These are phyloP conservation scores for Crocodylus rhombifer DNA, from an alignment of 2,797 vertebrate genomes.

Conservation along the genomic window DNA sequence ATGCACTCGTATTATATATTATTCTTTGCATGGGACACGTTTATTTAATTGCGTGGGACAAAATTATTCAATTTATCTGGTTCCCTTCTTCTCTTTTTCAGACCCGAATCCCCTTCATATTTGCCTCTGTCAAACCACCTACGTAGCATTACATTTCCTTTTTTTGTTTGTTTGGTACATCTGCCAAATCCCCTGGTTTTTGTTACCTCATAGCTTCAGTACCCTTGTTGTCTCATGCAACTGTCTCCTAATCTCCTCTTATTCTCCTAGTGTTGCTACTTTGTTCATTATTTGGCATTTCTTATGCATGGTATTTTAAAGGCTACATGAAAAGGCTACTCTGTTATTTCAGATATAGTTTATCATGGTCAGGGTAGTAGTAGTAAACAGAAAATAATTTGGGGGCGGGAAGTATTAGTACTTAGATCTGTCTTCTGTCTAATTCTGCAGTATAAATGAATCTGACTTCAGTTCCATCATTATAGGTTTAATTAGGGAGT, in stretches of 20 bases:
- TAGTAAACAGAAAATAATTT: too few relatives aligned
- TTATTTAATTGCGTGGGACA: conserved; percentile 4
- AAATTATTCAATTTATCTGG: conserved; percentile 34
- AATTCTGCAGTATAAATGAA: neutral
- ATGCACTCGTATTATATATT: neutral
- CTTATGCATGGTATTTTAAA: neutral
- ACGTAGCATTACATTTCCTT: too few relatives aligned
- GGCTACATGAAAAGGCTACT: neutral
- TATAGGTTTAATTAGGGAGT: neutral
- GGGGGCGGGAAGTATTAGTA: too few relatives aligned
- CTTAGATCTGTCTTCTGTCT: too few relatives aligned
- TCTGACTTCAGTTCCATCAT: neutral
- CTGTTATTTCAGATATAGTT: too few relatives aligned
- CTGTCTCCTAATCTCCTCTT: too few relatives aligned
- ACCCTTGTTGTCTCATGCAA: too few relatives aligned
- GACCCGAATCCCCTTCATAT: conserved; percentile 35
- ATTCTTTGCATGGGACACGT: neutral
- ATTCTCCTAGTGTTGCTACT: neutral
- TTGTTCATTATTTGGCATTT: neutral
- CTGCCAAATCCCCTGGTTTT: too few relatives aligned
- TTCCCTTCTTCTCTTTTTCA: conserved; percentile 1
- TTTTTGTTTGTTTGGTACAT: too few relatives aligned
- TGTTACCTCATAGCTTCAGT: too few relatives aligned
- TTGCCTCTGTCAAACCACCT: neutral
- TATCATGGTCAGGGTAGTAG: neutral